phyloP scores from a whole-genome alignment of 53 echinoderm and acorn worm genomes.

The Actinopyga echinites region DNA sequence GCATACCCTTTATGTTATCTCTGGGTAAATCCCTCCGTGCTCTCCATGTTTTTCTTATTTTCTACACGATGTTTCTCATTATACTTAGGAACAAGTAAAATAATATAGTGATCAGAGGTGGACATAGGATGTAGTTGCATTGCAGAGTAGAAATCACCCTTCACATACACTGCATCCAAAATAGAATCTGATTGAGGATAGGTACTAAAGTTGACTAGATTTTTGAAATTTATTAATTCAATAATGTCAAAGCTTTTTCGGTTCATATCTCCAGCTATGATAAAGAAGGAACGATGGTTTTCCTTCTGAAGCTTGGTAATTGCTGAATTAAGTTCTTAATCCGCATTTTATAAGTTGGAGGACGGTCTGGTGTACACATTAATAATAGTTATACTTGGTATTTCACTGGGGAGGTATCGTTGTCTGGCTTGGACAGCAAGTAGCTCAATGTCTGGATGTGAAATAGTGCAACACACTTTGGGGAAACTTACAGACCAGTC shows the following conservation, averaged over 20 bases:
- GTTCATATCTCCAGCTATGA: slow-evolving; percentile 23
- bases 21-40: background rate
- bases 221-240: slow-evolving; percentile 9
- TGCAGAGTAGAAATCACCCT: background rate
- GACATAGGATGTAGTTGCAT: background rate
- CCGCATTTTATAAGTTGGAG: slow-evolving; percentile 4
- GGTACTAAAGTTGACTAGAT: background rate
- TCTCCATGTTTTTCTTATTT: background rate
- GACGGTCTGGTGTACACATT: slow-evolving; percentile 22
- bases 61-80: too few species aligned
- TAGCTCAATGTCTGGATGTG: too few species aligned
- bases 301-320: too few species aligned
- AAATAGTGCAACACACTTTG: too few species aligned
- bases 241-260: background rate
- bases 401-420: too few species aligned
- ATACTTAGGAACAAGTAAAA: background rate
- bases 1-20: background rate
- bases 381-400: slow-evolving; percentile 6
- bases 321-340: slow-evolving; percentile 12
- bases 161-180: slow-evolving; percentile 14
- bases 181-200: background rate
- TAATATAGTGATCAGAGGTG: too few species aligned
- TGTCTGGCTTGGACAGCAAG: too few species aligned
- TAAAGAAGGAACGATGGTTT: background rate
- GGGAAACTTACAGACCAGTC: too few species aligned